Percentiles rank a stretch among this genome's conserved stretches.
These are phyloP conservation scores for Bombus terrestris DNA, from an alignment of 1,140 invertebrate species.

Conservation along the genomic window DNA sequence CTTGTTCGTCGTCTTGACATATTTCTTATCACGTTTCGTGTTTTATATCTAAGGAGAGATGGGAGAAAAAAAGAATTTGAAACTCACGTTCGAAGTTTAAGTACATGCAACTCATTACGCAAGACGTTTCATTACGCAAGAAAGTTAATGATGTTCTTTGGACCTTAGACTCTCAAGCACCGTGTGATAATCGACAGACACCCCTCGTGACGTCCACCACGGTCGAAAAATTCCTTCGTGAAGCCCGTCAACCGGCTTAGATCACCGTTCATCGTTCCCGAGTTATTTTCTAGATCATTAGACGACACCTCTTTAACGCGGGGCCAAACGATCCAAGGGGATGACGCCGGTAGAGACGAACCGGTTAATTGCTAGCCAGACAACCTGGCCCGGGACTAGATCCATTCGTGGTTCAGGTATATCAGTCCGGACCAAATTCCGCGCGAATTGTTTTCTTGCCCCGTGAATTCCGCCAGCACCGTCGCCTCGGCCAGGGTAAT, in stretches of 20 bases:
- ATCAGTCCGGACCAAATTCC: slow-evolving; percentile 14
- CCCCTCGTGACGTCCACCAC: neutral
- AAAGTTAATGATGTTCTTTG: too few species aligned
- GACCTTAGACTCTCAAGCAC: too few species aligned
- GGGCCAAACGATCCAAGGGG: neutral
- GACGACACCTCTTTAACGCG: slow-evolving; percentile 40
- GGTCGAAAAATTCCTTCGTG: neutral
- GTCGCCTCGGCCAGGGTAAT: slow-evolving; percentile 41
- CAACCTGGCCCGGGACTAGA: neutral
- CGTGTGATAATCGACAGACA: too few species aligned
- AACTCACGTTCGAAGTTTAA: too few species aligned
- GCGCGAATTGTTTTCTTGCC: slow-evolving; percentile 52
- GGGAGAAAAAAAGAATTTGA: too few species aligned
- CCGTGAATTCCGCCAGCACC: slow-evolving; percentile 27
- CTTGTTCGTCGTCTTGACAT: neutral
- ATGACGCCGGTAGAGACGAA: neutral
- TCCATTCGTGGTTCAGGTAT: slow-evolving; percentile 13
- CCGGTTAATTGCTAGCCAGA: slow-evolving; percentile 44
- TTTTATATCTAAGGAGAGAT: too few species aligned
- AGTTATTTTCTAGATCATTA: slow-evolving; percentile 43
- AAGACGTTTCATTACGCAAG: too few species aligned
- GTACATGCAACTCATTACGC: too few species aligned
- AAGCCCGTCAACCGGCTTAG: neutral
- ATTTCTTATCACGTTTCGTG: too few species aligned
- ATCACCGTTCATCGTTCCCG: neutral